phyloP scores from a whole-genome alignment of 2,797 vertebrate species.

The Gadopsis marmoratus region DNA sequence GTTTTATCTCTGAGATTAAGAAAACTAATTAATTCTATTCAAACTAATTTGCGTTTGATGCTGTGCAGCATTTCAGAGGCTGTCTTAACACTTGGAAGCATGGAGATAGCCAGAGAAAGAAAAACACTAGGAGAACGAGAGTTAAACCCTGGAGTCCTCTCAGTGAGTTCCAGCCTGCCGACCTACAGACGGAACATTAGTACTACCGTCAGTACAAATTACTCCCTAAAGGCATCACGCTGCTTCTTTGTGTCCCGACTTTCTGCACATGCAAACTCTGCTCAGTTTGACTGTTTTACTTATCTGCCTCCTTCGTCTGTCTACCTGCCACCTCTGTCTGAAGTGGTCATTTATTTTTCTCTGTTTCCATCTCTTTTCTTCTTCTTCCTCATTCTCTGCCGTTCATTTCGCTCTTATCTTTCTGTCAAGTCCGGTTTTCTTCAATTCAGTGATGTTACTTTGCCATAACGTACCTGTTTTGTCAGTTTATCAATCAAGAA shows the following conservation, averaged over 20 bases:
- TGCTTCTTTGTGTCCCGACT: constrained; percentile 21
- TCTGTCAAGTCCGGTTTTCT: neutral
- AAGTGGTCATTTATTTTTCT: constrained; percentile 9
- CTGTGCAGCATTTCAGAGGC: constrained; percentile 15
- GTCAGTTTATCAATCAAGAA: neutral
- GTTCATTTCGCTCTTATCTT: neutral
- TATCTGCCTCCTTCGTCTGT: neutral
- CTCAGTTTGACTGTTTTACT: constrained; percentile 38
- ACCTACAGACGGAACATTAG: constrained; percentile 72
- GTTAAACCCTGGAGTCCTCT: constrained; percentile 53
- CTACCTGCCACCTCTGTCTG: neutral
- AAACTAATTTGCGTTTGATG: constrained; percentile 27
- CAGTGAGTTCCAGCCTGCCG: constrained; percentile 61
- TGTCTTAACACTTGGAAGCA: constrained; percentile 18
- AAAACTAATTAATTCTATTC: constrained; percentile 22
- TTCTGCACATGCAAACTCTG: constrained; percentile 34
- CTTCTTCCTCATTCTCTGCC: neutral
- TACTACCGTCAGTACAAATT: constrained; percentile 73
- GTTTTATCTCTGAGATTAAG: constrained; percentile 6
- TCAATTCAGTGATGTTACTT: neutral
- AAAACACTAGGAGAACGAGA: constrained; percentile 9
- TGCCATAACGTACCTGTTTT: neutral
- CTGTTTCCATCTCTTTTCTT: constrained; percentile 2
- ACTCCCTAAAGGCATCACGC: constrained; percentile 61
- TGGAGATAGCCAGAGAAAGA: constrained; percentile 16